These are phyloP conservation scores for Festucalex cinctus DNA, from an alignment of 2,113 vertebrate species.

Conservation along the genomic window DNA sequence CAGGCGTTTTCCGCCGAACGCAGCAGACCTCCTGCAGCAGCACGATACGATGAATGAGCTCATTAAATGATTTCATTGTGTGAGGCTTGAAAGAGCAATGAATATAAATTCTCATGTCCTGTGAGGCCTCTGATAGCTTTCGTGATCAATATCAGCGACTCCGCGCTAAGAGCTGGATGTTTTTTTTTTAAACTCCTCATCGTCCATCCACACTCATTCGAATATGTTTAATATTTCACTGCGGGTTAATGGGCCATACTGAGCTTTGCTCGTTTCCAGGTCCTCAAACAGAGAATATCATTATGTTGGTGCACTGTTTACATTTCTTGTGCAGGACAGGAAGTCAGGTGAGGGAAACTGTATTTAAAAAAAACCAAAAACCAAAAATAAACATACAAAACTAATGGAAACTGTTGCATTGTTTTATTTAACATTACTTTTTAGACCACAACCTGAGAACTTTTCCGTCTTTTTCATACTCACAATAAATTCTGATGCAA, in stretches of 20 bases:
- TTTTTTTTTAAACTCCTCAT: constrained; percentile 24
- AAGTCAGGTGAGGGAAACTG: neutral
- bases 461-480: constrained; percentile 56
- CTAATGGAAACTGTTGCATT: too few relatives aligned
- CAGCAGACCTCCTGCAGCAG: constrained; percentile 16
- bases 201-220: constrained; percentile 17
- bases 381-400: too few relatives aligned
- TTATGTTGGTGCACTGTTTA: neutral
- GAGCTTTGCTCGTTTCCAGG: neutral
- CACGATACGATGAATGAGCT: constrained; percentile 22
- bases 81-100: constrained; percentile 40
- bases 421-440: too few relatives aligned
- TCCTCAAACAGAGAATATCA: neutral
- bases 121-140: constrained; percentile 12
- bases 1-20: neutral
- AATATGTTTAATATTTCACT: constrained; percentile 20
- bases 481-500: constrained; percentile 88
- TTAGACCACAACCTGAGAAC: too few relatives aligned
- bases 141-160: constrained; percentile 41
- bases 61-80: constrained; percentile 37
- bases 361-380: too few relatives aligned
- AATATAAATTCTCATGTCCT: constrained; percentile 40
- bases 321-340: neutral
- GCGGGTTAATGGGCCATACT: constrained; percentile 9
- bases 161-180: constrained; percentile 11